Evolutionary conservation across 2,113 vertebrate species (phyloP).

Genomic region (Lophotis ruficrista): DNA sequence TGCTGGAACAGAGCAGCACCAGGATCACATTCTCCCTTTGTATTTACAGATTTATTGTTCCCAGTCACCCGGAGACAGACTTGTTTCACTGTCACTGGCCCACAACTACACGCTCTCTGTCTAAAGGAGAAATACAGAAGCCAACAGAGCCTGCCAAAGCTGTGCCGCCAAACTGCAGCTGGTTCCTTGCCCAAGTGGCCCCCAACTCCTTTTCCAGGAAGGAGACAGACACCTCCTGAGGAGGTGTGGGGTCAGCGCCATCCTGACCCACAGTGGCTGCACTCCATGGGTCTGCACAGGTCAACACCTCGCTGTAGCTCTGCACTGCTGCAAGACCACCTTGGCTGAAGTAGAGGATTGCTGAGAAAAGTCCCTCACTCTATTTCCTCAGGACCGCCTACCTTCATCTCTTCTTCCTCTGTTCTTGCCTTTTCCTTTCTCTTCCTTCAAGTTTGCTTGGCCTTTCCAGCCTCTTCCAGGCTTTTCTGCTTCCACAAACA

Average conservation of each 20-base stretch:
- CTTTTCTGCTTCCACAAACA: background rate
- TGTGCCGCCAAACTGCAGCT: background rate
- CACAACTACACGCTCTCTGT: background rate
- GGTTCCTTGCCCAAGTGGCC: accelerated
- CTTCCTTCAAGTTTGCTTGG: background rate
- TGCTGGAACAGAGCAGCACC: background rate
- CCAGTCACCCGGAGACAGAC: background rate
- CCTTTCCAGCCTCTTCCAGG: background rate
- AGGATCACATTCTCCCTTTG: background rate
- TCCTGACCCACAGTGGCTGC: background rate
- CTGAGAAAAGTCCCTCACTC: background rate
- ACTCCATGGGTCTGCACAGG: background rate
- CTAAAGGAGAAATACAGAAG: background rate
- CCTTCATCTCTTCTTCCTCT: background rate
- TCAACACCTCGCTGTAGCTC: background rate
- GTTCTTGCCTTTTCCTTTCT: background rate
- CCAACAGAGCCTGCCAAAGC: background rate
- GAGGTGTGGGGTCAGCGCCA: background rate
- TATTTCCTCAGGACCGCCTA: background rate
- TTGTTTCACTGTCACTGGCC: background rate
- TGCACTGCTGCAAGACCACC: background rate
- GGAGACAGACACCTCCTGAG: background rate
- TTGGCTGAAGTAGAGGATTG: background rate
- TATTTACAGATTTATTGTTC: background rate
- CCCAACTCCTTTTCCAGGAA: background rate